A percentile compares a stretch with the other conserved stretches of the same genome.
phyloP scores from a whole-genome alignment of 1,140 invertebrate genomes.

The Polypedilum pembai region DNA sequence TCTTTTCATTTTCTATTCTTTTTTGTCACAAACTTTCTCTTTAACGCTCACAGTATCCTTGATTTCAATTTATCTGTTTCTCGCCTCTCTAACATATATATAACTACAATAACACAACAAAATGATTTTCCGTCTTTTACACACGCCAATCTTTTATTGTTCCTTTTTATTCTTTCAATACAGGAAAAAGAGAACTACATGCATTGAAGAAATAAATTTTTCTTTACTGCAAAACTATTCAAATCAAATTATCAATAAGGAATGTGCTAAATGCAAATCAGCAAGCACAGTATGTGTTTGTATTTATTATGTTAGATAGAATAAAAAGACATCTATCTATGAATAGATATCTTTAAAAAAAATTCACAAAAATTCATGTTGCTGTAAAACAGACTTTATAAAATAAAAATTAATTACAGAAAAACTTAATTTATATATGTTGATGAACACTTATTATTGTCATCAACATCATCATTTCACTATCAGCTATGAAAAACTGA shows the following conservation, averaged over 20 bases:
- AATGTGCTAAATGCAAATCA: conserved; percentile 14
- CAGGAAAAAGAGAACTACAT: no score
- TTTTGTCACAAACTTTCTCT: background rate
- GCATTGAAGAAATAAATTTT: background rate
- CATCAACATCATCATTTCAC: no score
- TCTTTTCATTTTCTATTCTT: background rate
- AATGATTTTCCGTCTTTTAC: background rate
- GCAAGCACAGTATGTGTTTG: background rate
- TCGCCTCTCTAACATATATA: background rate
- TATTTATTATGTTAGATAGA: background rate
- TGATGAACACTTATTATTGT: no score
- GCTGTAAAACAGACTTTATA: no score
- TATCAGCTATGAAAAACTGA: no score
- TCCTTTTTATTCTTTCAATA: no score
- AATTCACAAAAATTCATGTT: no score
- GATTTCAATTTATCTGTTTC: no score
- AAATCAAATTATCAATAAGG: background rate
- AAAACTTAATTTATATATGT: no score
- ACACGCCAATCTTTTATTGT: background rate
- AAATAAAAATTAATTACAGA: no score
- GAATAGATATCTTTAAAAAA: no score
- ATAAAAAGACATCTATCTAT: no score
- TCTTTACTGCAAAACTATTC: conserved; percentile 24
- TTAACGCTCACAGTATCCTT: background rate
- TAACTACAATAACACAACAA: background rate